Percentiles rank a stretch among this genome's conserved stretches.
Evolutionary conservation across 2,888 invertebrate genomes (phyloP).

Genomic region (Phymatocera aterrima): DNA sequence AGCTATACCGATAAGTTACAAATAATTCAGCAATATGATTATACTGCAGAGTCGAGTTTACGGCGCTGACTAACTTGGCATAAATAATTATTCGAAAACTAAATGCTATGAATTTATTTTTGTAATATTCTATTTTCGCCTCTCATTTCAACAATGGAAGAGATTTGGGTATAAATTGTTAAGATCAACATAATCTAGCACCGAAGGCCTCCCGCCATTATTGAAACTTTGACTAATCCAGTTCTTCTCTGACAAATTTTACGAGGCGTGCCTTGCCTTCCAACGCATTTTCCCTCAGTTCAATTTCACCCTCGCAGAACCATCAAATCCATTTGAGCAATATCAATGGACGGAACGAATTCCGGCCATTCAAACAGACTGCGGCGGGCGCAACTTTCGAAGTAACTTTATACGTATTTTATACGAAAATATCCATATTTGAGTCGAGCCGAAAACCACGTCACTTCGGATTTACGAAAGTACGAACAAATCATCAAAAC

Average conservation of each 20-base stretch:
- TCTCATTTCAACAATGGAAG: slow-evolving; percentile 8
- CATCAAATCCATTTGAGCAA: slow-evolving; percentile 35
- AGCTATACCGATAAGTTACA: background rate
- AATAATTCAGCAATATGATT: background rate
- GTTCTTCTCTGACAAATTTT: slow-evolving; percentile 55
- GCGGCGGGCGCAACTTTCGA: slow-evolving; percentile 23
- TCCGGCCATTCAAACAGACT: slow-evolving; percentile 39
- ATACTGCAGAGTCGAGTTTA: background rate
- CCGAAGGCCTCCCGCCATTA: background rate
- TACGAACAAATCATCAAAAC: too few relatives aligned
- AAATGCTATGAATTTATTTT: background rate
- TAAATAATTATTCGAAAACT: background rate
- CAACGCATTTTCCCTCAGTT: slow-evolving; percentile 28
- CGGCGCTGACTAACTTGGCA: background rate
- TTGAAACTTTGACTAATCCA: slow-evolving; percentile 54
- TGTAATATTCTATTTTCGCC: slow-evolving; percentile 3
- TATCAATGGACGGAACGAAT: slow-evolving; percentile 39
- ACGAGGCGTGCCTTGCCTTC: slow-evolving; percentile 51
- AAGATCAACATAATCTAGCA: background rate
- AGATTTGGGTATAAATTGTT: slow-evolving; percentile 19
- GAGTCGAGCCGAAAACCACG: background rate
- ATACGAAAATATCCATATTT: slow-evolving; percentile 10
- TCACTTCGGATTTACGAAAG: background rate
- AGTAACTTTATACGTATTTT: slow-evolving; percentile 30
- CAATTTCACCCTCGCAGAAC: slow-evolving; percentile 33